Base-by-base conservation (phyloP, 2,888 invertebrate species). In the Cryptops parisi region DNA sequence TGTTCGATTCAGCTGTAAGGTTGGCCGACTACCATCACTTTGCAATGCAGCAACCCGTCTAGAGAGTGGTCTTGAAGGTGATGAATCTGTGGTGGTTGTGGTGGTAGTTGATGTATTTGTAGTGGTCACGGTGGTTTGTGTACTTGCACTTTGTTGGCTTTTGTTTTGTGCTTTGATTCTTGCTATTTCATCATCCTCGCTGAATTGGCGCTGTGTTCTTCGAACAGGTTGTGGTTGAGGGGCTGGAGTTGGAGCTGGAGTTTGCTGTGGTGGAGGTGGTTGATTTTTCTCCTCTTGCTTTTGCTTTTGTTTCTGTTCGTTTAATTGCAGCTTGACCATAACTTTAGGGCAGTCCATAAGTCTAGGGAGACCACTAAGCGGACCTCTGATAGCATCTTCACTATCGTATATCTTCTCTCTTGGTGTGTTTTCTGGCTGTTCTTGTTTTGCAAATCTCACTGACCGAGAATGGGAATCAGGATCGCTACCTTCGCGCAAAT, bases 141-240 rank as follows among this genome's bases (percentile, higher is more conserved):
- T 38, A 24, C 47, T 19, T 2, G 52, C 19, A 27, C 25, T 41
- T 5, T 43, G 12, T 26, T 54, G 52, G n/a, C 56, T 57, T 53
- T 60, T 60, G 52, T 60, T 58, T 52, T 60, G 60, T 6, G 60
- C 61, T 44, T 56, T 60, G 50, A 86, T 83, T 64, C 82, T 79
- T 9, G 84, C 76, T 58, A 90, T 87, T 68, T 91, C 91, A 64
- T 89, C 88, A 64, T 89, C 88, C 71, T 90, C 90, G 66, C 86
- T 86, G 58, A 82, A 77, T 69, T 88, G 87, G 56, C 86, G 76
- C 47, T 79, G 78, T 9, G 84, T 61, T 50, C 40, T 50, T 25
- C 52, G 43, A 9, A 40, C 49, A 21, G 47, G 49, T 12, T 57
- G 53, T n/a, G 59, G 57, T 47, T 47, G 57, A 53, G 57, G 60